Evolutionary conservation across 2,797 vertebrate species (phyloP), one percentile per base, ranked within the genome.

Genomic region (Champsocephalus esox): DNA sequence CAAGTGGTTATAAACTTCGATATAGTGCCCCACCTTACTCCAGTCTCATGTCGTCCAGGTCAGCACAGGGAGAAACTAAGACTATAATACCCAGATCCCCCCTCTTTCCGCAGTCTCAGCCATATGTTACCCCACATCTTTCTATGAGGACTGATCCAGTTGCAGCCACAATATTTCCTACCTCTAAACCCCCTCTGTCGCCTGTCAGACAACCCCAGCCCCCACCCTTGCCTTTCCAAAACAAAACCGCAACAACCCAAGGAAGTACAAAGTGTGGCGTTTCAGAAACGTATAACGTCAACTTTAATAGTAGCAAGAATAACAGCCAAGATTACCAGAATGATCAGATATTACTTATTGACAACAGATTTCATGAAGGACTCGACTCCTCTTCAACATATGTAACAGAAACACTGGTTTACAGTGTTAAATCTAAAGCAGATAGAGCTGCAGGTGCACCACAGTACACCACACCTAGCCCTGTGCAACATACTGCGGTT

Each of bases 21-120:
- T 91, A 94, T 12, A 94, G 92, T 66, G 87, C 84, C 41, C 89
- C 95, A 43, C 94, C 94, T 34, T 95, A 95, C 76, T 91, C 92
- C 46, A 84, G 86, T 16, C 93, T 95, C 8, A 91, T 89, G 70
- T 94, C 94, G n/a, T 60, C 73, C 62, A 88, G 93, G 75, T 84
- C 84, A 65, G 32, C 85, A 46, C 81, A 87, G 9, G 88, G 75
- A 66, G 92, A 92, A 56, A 51, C 63, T 46, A 87, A 86, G 38
- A 72, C 82, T 2, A 16, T 44, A 34, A 55, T 51, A 44, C 81
- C 69, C 3, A 81, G 84, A 66, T 79, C 82, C 11, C 48, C 81
- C 1, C 51, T 90, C 21, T 83, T 87, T 49, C 74, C 77, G 45
- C 66, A 77, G 12, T 66, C 76, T 19, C 76, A 71, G 44, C 67